A percentile compares a stretch with the other conserved stretches of the same genome.
phyloP scores from a whole-genome alignment of 2,797 vertebrate species.

The Fistularia commersonii region DNA sequence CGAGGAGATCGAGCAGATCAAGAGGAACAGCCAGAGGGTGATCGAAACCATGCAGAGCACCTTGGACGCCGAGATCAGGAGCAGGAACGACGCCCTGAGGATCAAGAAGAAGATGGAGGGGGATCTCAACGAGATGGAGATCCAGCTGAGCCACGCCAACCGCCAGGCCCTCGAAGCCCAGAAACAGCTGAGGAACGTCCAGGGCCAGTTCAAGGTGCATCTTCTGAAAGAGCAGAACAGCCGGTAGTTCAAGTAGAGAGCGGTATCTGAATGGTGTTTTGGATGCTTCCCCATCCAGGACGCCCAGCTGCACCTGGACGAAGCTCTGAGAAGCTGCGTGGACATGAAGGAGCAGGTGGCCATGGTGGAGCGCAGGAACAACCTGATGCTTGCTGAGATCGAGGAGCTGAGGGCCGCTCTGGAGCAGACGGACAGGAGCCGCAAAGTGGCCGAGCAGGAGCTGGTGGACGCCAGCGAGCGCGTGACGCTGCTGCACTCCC shows the following conservation, averaged over 20 bases:
- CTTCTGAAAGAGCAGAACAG: conserved; percentile 1
- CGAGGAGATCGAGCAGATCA: conserved; percentile 88
- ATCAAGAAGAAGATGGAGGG: conserved; percentile 93
- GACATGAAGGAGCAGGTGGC: conserved; percentile 88
- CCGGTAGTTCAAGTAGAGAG: background rate
- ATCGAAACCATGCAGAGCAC: conserved; percentile 81
- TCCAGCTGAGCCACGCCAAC: conserved; percentile 84
- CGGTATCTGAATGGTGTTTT: background rate
- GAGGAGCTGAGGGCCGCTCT: conserved; percentile 83
- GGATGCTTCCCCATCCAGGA: conserved; percentile 64
- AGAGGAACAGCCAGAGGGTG: conserved; percentile 84
- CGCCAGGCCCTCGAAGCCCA: conserved; percentile 80
- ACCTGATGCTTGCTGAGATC: conserved; percentile 83
- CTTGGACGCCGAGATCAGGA: conserved; percentile 84
- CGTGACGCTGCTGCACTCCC: conserved; percentile 79
- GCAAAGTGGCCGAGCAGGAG: conserved; percentile 85
- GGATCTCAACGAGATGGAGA: conserved; percentile 86
- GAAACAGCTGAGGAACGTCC: conserved; percentile 82
- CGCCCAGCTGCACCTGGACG: conserved; percentile 83
- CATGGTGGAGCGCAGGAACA: conserved; percentile 84
- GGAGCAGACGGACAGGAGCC: conserved; percentile 83
- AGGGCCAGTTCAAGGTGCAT: conserved; percentile 82
- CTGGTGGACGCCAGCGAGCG: conserved; percentile 81
- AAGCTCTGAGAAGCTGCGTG: conserved; percentile 77
- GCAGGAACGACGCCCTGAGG: conserved; percentile 86